These are phyloP conservation scores for Rhyacophila brunnea DNA, from an alignment of 1,140 invertebrate genomes.

Conservation along the genomic window DNA sequence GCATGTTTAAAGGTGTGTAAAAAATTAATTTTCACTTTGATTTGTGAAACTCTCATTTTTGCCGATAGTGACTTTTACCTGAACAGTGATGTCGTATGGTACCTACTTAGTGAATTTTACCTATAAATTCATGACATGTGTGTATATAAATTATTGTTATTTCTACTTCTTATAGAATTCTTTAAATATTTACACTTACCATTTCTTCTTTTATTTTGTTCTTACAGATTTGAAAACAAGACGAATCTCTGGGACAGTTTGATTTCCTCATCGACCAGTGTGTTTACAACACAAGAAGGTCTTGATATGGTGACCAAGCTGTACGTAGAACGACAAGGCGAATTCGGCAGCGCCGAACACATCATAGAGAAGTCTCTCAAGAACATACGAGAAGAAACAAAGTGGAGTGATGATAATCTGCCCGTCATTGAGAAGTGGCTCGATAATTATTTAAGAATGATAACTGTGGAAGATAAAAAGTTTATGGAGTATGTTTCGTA, in stretches of 20 bases:
- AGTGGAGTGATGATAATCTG: constrained; percentile 69
- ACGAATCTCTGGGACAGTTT: constrained; percentile 71
- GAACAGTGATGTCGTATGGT: too few species aligned
- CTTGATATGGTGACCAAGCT: constrained; percentile 64
- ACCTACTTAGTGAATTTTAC: too few species aligned
- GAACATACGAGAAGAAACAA: constrained; percentile 65
- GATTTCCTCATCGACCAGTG: constrained; percentile 66
- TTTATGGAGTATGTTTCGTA: constrained; percentile 33
- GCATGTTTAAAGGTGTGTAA: too few species aligned
- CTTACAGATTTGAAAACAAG: constrained; percentile 61
- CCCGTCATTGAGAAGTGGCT: constrained; percentile 70
- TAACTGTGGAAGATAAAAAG: constrained; percentile 35
- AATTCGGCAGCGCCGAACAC: constrained; percentile 65
- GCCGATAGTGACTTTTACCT: too few species aligned
- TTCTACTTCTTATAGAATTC: too few species aligned
- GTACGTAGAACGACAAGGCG: constrained; percentile 56
- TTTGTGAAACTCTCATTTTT: too few species aligned
- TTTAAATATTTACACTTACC: too few species aligned
- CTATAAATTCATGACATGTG: too few species aligned
- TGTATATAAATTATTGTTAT: too few species aligned
- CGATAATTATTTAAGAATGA: constrained; percentile 51
- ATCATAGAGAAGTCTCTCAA: constrained; percentile 66
- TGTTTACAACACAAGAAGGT: constrained; percentile 69
- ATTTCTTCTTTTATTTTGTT: too few species aligned
- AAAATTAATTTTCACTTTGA: too few species aligned